phyloP scores from a whole-genome alignment of 2,888 invertebrate species.

The Cotesia congregata region DNA sequence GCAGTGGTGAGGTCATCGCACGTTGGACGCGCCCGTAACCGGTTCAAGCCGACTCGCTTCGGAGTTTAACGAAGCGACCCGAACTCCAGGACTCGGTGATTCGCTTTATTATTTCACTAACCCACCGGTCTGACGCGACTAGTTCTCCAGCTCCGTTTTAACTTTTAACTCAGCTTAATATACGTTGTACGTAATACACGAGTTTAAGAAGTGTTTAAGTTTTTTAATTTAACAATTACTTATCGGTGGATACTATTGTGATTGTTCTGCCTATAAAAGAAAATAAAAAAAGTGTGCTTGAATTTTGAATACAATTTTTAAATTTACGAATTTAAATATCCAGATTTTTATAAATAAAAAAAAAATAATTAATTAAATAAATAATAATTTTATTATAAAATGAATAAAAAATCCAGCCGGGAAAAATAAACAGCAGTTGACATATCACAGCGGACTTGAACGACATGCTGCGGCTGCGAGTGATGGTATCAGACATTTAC shows the following conservation, averaged over 20 bases:
- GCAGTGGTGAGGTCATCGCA: constrained; percentile 58
- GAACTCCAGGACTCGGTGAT: not conserved
- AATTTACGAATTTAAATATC: too few species aligned
- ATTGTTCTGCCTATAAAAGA: too few species aligned
- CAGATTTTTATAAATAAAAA: not conserved
- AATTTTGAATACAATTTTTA: too few species aligned
- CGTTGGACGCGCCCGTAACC: constrained; percentile 53
- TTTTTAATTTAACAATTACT: too few species aligned
- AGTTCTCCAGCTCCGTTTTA: not conserved
- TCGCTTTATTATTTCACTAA: constrained; percentile 7
- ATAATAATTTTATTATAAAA: not conserved
- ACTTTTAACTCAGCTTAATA: not conserved
- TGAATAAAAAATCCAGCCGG: constrained; percentile 28
- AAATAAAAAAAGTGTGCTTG: too few species aligned
- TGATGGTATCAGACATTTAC: constrained; percentile 53
- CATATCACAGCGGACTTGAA: constrained; percentile 51
- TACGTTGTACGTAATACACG: constrained; percentile 26
- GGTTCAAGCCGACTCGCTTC: not conserved
- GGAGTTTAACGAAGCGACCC: constrained; percentile 9
- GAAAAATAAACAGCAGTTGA: constrained; percentile 50
- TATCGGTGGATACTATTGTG: constrained; percentile 45
- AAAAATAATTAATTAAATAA: not conserved
- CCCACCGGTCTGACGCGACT: constrained; percentile 3
- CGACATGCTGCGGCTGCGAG: constrained; percentile 55
- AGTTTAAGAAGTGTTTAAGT: constrained; percentile 51